phyloP scores from a whole-genome alignment of 2,888 invertebrate genomes.

The Andrena haemorrhoa region DNA sequence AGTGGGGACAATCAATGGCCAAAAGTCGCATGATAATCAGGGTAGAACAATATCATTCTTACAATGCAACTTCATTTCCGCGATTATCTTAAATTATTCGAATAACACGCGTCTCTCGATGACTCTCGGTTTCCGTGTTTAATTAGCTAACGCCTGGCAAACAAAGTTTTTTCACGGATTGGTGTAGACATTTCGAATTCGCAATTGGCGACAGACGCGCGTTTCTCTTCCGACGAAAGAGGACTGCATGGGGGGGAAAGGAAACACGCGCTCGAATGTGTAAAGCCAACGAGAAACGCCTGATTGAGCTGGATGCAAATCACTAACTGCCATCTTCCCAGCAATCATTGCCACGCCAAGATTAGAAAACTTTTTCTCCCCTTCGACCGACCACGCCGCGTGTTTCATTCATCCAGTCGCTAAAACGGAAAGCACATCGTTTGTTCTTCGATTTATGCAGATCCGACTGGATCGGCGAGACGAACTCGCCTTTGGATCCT shows the following conservation, averaged over 20 bases:
- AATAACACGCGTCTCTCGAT: too few relatives aligned
- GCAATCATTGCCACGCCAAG: slow-evolving; percentile 18
- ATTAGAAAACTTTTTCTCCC: not conserved
- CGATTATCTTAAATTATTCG: too few relatives aligned
- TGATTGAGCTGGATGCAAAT: slow-evolving; percentile 10
- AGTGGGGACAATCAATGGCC: too few relatives aligned
- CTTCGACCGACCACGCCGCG: not conserved
- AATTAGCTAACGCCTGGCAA: not conserved
- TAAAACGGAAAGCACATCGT: not conserved
- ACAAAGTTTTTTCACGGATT: not conserved
- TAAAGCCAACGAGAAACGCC: slow-evolving; percentile 3
- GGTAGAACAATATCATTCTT: too few relatives aligned
- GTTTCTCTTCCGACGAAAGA: not conserved
- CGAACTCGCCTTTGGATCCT: not conserved
- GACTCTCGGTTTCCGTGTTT: too few relatives aligned
- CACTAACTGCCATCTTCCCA: slow-evolving; percentile 1
- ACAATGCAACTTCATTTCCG: too few relatives aligned
- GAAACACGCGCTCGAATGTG: not conserved
- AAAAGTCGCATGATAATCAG: too few relatives aligned
- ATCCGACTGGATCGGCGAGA: not conserved
- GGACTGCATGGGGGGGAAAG: not conserved
- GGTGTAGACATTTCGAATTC: not conserved
- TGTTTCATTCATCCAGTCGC: not conserved
- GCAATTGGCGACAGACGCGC: not conserved
- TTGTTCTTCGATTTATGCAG: slow-evolving; percentile 1